Percentiles rank a stretch among this genome's conserved stretches.
These are phyloP conservation scores for Anser brachyrhynchus DNA, from an alignment of 2,113 vertebrate species.

Conservation along the genomic window DNA sequence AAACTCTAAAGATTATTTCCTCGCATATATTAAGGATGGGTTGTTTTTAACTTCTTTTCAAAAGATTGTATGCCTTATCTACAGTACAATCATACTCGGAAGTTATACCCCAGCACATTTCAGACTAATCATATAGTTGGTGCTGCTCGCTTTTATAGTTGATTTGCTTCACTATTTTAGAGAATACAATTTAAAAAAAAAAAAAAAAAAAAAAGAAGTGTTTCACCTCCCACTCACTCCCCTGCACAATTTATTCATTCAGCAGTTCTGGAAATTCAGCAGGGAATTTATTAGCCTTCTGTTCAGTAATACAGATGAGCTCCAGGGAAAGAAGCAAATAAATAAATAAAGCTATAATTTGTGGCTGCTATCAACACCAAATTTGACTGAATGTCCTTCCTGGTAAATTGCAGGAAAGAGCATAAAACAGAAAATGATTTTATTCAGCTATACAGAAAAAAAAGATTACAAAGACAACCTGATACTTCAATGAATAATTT, in stretches of 20 bases:
- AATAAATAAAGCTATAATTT: background rate
- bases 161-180: background rate
- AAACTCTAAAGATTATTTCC: conserved; percentile 7
- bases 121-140: background rate
- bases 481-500: background rate
- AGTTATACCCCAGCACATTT: background rate
- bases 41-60: background rate
- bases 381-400: background rate
- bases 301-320: background rate
- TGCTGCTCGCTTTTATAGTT: background rate
- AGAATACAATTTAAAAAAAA: background rate
- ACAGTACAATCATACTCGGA: background rate
- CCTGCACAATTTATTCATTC: conserved; percentile 31
- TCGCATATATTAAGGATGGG: background rate
- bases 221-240: background rate
- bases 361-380: background rate
- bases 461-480: background rate
- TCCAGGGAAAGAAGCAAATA: background rate
- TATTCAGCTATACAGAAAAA: background rate
- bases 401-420: background rate
- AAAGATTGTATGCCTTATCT: background rate
- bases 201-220: background rate
- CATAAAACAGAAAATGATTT: background rate
- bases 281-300: conserved; percentile 44
- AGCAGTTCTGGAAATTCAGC: conserved; percentile 27